Evolutionary conservation across 2,113 vertebrate species (phyloP).

Genomic region (Glareola pratincola): DNA sequence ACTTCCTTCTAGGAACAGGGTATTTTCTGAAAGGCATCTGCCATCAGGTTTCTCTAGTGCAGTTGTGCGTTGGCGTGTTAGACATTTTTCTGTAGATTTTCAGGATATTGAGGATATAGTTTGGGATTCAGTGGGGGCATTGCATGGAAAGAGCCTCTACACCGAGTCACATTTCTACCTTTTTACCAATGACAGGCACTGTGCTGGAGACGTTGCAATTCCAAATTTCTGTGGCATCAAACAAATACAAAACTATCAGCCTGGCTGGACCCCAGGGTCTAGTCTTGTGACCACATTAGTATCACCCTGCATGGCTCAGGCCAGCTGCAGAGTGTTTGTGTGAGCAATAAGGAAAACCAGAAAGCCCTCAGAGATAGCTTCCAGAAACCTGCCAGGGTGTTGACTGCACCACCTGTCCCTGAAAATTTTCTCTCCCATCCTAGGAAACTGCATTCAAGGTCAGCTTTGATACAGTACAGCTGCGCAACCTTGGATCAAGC

Average conservation of each 20-base stretch:
- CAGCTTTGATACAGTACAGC: neutral
- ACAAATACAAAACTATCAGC: neutral
- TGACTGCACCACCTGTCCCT: accelerated
- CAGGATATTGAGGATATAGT: neutral
- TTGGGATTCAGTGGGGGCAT: neutral
- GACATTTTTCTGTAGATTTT: neutral
- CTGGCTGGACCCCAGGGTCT: neutral
- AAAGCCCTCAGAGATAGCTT: accelerated
- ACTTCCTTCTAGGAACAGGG: neutral
- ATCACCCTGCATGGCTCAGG: neutral
- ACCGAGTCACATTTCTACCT: neutral
- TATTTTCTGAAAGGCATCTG: neutral
- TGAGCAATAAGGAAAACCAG: neutral
- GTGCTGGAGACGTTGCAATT: neutral
- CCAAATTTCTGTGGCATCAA: neutral
- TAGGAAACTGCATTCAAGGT: neutral
- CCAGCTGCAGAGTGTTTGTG: neutral
- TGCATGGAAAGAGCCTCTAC: neutral
- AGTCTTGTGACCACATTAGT: neutral
- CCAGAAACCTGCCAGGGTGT: neutral
- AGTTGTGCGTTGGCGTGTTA: neutral
- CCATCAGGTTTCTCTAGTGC: neutral
- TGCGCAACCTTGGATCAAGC: neutral
- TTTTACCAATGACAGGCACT: neutral
- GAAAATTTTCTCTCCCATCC: neutral